Evolutionary conservation across 2,888 invertebrate genomes (phyloP), one percentile per base, ranked within the genome.

Genomic region (Cacoxenus indagator): DNA sequence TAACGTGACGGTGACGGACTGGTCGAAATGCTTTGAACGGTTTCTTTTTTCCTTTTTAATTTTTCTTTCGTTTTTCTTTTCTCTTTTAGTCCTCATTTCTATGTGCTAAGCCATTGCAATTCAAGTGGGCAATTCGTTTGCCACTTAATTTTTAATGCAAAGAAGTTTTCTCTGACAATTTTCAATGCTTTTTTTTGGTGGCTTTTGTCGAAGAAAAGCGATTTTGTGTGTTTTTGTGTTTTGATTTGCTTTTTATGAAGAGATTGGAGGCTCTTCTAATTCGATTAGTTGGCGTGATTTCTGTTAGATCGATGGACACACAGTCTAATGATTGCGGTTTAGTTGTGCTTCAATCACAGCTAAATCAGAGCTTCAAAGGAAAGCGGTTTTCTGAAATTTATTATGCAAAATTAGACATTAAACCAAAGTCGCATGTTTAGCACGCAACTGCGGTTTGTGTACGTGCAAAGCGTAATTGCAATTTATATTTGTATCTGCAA

Each of bases 1-100:
- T 79, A 81, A 81, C 80, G 83, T 83, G 83, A 82, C 83, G 83
- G 83, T 83, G 83, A 82, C 83, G 83, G 79, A 77, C 83, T 78
- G 22, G 14, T 14, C 45, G 11, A 51, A 14, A 37, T 14, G 37
- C 51, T 51, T n/a, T n/a, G n/a, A n/a, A n/a, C n/a, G n/a, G n/a
- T n/a, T n/a, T n/a, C n/a, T 43, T 43, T 43, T 9, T n/a, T 43
- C 43, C 43, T 43, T 2, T 1, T 43, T 43, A n/a, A n/a, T 43
- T 43, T 43, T 43, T 1, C 1, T 43, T 43, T n/a, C n/a, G 45
- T 11, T 43, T 43, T 43, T 43, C 14, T 11, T 11, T 43, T 43
- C 45, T n/a, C 45, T n/a, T n/a, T n/a, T n/a, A n/a, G n/a, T n/a
- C n/a, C 37, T 14, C 14, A 37, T 37, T 37, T 37, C 5, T 37